Percentiles rank a stretch among this genome's conserved stretches.
phyloP scores from a whole-genome alignment of 2,797 vertebrate species.

The Xerus rutilus region DNA sequence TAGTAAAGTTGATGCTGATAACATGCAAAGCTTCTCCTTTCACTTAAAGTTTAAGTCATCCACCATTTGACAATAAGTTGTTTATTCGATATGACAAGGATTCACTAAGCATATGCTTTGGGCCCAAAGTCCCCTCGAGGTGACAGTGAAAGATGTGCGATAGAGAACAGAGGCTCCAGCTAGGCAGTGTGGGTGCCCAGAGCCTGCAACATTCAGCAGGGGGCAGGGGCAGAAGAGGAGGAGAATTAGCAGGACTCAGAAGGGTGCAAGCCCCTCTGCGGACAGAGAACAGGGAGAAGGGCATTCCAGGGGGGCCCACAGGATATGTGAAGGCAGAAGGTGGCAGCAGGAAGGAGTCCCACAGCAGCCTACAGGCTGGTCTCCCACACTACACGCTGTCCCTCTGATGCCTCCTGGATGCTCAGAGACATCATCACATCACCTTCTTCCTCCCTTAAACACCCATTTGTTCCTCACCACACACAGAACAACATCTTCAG shows the following conservation, averaged over 20 bases:
- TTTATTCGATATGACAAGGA: not conserved
- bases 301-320: accelerated
- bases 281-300: not conserved
- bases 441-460: not conserved
- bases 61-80: not conserved
- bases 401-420: not conserved
- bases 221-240: not conserved
- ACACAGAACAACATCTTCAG: not conserved
- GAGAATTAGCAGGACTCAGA: not conserved
- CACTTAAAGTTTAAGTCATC: not conserved
- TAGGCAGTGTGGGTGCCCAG: not conserved
- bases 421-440: not conserved
- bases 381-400: not conserved
- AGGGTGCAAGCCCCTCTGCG: accelerated
- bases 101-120: not conserved
- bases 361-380: not conserved
- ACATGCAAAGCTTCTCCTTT: not conserved
- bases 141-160: not conserved
- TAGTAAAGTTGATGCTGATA: not conserved
- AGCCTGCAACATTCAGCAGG: not conserved
- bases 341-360: accelerated
- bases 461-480: not conserved
- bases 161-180: not conserved
- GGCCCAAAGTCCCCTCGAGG: not conserved
- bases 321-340: not conserved